Evolutionary conservation across 1,140 invertebrate genomes (phyloP).

Genomic region (Drosophila mojavensis): DNA sequence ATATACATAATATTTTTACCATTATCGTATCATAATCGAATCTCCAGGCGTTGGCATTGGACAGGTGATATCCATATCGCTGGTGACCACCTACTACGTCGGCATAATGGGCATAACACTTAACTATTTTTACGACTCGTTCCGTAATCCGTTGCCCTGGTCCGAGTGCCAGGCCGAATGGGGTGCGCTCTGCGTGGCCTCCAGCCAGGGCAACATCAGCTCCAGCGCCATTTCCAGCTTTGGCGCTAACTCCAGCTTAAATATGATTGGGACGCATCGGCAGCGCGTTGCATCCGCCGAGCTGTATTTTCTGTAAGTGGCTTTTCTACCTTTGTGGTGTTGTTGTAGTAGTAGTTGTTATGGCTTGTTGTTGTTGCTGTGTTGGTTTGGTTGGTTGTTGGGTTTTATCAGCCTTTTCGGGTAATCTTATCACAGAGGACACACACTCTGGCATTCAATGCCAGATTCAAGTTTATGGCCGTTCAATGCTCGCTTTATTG

Average conservation of each 20-base stretch:
- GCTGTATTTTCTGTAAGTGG: slow-evolving; percentile 83
- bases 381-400: slow-evolving; percentile 12
- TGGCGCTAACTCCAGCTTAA: slow-evolving; percentile 14
- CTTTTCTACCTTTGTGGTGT: slow-evolving; percentile 25
- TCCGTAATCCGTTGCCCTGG: slow-evolving; percentile 88
- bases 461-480: slow-evolving; percentile 66
- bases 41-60: slow-evolving; percentile 89
- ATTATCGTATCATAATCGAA: slow-evolving; percentile 28
- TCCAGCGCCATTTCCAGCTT: not conserved
- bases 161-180: slow-evolving; percentile 87
- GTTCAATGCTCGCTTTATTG: slow-evolving; percentile 67
- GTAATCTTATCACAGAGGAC: slow-evolving; percentile 58
- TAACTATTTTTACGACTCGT: slow-evolving; percentile 88
- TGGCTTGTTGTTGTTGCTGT: slow-evolving; percentile 12
- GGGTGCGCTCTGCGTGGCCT: slow-evolving; percentile 84
- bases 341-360: slow-evolving; percentile 9
- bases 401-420: slow-evolving; percentile 1
- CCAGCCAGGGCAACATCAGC: slow-evolving; percentile 55
- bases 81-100: slow-evolving; percentile 90
- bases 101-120: slow-evolving; percentile 89
- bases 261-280: slow-evolving; percentile 8
- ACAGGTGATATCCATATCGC: slow-evolving; percentile 88
- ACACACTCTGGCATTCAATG: slow-evolving; percentile 35
- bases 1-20: not conserved
- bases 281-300: slow-evolving; percentile 77